These are phyloP conservation scores for Nasonovia ribisnigri DNA, from an alignment of 2,888 invertebrate species.

Conservation along the genomic window DNA sequence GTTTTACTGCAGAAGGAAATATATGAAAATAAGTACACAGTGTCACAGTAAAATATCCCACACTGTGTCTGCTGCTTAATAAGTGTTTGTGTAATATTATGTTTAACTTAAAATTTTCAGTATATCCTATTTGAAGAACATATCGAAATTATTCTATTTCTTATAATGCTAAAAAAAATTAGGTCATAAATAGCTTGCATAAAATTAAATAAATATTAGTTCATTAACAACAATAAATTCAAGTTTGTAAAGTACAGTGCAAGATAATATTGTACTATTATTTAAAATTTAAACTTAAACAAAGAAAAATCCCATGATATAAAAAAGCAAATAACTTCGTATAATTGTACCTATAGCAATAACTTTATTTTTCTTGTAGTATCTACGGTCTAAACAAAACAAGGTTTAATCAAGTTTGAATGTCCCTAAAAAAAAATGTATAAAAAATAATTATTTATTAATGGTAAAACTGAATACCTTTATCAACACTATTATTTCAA, in stretches of 20 bases:
- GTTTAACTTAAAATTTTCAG: neutral
- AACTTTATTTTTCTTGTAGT: neutral
- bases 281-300: neutral
- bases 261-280: neutral
- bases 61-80: neutral
- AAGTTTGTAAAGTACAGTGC: neutral
- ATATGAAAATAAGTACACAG: neutral
- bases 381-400: neutral
- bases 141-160: neutral
- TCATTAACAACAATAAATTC: neutral
- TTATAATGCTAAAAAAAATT: neutral
- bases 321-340: neutral
- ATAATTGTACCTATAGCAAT: neutral
- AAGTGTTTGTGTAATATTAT: neutral
- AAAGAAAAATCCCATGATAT: neutral
- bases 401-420: neutral
- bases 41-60: neutral
- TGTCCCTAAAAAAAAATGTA: neutral
- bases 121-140: neutral
- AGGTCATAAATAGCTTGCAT: neutral
- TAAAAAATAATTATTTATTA: neutral
- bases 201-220: neutral
- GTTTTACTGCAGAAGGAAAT: neutral
- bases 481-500: neutral
- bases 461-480: neutral